Base-by-base conservation (phyloP, 2,113 vertebrate genomes). In the Tauraco erythrolophus region DNA sequence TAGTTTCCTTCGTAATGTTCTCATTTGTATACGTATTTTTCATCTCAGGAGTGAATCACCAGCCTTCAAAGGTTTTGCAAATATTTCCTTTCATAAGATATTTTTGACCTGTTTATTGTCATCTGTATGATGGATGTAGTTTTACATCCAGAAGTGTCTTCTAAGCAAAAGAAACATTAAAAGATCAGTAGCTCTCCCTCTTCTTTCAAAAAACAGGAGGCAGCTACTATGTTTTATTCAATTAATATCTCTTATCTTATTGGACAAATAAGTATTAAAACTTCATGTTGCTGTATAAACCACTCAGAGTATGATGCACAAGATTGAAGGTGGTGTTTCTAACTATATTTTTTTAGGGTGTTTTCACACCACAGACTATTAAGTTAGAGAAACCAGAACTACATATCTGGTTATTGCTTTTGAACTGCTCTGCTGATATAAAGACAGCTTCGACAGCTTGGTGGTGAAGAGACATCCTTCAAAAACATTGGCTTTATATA, bases 251-350 rank as follows among this genome's bases (percentile, higher is more conserved):
- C 31, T 53, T 54, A 22, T 60, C 64, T 97, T 93, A 79, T 15
- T 94, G 37, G 80, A 80, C 84, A 95, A 93, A 71, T 60, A 71
- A 45, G 27, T 91, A 78, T 91, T 81, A 78, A 58, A 62, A 60
- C 41, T 78, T 61, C 2, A 0, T 69, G 37, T 84, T 96, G 30
- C 66, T 84, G 18, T 66, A 11, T 58, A 68, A 92, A 61, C 33
- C 15, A 45, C 48, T 53, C 9, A 16, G 48, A 45, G 2, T 66
- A 41, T 21, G 11, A n/a, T 65, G 23, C 43, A 69, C 45, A 62
- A 89, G 35, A 45, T 6, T 53, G 24, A 69, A 69, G 35, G 27
- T 33, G 39, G 24, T 81, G 51, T 41, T 86, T 74, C 23, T 56
- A 1, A 58, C 31, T 45, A 11, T 57, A 19, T 65, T 21, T 65